Evolutionary conservation across 2,113 vertebrate genomes (phyloP).

Genomic region (Procapra przewalskii): DNA sequence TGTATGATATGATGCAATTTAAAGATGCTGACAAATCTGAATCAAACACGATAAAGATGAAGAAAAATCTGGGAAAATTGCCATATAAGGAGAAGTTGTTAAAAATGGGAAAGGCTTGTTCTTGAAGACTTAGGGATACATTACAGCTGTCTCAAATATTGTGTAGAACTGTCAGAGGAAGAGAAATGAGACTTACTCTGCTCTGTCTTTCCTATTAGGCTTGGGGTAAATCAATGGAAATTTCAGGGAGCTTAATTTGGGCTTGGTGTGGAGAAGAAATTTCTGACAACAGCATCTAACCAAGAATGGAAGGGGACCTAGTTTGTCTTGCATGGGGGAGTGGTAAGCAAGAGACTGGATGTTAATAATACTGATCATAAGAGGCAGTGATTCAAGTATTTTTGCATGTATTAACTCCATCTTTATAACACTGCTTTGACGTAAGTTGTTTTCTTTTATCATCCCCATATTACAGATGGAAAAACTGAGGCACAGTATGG

Average conservation of each 20-base stretch:
- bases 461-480: background rate
- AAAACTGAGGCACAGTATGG: background rate
- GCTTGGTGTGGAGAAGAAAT: background rate
- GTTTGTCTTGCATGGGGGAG: background rate
- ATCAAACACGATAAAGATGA: background rate
- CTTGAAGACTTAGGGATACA: background rate
- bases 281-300: background rate
- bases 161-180: constrained; percentile 23
- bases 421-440: background rate
- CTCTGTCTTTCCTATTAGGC: constrained; percentile 24
- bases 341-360: background rate
- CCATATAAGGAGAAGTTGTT: background rate
- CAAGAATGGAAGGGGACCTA: background rate
- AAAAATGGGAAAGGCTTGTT: background rate
- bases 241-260: constrained; percentile 29
- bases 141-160: background rate
- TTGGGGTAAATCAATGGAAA: background rate
- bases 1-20: background rate
- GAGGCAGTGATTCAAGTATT: background rate
- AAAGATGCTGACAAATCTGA: background rate
- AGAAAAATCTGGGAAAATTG: constrained; percentile 1
- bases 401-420: background rate
- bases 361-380: background rate
- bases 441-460: background rate
- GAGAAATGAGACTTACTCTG: constrained; percentile 11